These are phyloP conservation scores for Geopemphigus sp. DNA, from an alignment of 1,140 invertebrate species.

Conservation along the genomic window DNA sequence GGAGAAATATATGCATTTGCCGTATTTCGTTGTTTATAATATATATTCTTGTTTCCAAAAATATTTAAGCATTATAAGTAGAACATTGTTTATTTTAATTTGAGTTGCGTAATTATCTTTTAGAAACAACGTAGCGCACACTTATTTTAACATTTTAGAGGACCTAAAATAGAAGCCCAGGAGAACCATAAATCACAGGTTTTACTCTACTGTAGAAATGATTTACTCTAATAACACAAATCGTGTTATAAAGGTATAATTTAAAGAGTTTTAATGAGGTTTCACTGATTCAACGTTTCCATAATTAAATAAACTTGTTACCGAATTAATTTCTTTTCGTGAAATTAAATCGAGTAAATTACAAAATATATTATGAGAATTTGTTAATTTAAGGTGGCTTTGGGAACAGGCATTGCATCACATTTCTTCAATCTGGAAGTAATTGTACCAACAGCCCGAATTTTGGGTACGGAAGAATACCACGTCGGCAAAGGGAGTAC, in stretches of 20 bases:
- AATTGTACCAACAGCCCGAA: conserved; percentile 83
- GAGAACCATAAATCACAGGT: background rate
- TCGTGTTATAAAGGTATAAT: background rate
- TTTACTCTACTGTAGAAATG: background rate
- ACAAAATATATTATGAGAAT: no score
- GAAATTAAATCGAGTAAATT: no score
- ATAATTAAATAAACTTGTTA: no score
- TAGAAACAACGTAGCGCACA: no score
- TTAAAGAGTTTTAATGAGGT: background rate
- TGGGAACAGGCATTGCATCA: conserved; percentile 77
- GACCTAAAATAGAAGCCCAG: background rate
- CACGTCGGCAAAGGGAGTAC: conserved; percentile 86
- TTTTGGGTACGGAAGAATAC: conserved; percentile 78
- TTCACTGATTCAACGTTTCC: background rate
- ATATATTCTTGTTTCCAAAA: no score
- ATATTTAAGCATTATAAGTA: no score
- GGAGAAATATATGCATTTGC: no score
- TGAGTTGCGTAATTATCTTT: no score
- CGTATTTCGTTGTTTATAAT: no score
- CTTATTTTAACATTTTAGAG: background rate
- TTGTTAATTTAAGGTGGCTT: conserved; percentile 69
- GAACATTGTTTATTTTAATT: no score
- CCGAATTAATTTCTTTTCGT: no score
- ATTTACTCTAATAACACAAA: background rate
- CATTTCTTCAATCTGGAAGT: conserved; percentile 85